A percentile compares a stretch with the other conserved stretches of the same genome.
These are phyloP conservation scores for Hyposoter dolosus DNA, from an alignment of 2,888 invertebrate species.

Conservation along the genomic window DNA sequence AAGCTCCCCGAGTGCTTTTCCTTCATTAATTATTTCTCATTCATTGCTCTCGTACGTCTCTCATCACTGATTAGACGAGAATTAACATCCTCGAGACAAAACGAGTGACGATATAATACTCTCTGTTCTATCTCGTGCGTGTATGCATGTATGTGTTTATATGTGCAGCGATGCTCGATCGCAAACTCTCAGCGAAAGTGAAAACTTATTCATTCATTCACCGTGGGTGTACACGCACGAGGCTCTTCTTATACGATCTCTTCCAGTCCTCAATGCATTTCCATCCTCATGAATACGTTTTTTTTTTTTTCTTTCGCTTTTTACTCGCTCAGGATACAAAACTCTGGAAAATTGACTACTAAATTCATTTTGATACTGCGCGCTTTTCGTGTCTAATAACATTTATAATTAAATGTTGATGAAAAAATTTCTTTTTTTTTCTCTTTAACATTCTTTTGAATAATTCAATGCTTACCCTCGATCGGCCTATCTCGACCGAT, in stretches of 20 bases:
- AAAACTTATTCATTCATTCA: conserved; percentile 65
- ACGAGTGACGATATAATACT: conserved; percentile 33
- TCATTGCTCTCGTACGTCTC: conserved; percentile 19
- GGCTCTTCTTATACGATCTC: conserved; percentile 24
- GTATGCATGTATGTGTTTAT: not conserved
- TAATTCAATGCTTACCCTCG: not conserved
- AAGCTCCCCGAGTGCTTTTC: not conserved
- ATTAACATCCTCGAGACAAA: conserved; percentile 41
- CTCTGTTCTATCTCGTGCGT: not conserved
- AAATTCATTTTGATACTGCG: not conserved
- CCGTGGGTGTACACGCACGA: conserved; percentile 64
- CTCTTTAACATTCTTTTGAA: not conserved
- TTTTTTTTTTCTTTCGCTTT: not conserved
- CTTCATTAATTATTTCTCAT: conserved; percentile 60
- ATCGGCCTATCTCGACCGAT: not conserved
- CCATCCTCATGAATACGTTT: conserved; percentile 20
- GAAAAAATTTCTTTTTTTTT: not conserved
- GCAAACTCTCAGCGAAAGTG: conserved; percentile 62
- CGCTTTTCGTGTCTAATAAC: not conserved
- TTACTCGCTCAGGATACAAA: not conserved
- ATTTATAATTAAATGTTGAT: conserved; percentile 9
- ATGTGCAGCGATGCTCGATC: conserved; percentile 22
- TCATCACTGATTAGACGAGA: conserved; percentile 23
- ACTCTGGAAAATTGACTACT: not conserved
- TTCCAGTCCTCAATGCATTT: conserved; percentile 42